Base-by-base conservation (phyloP, 2,888 invertebrate species). In the Deroplatys truncata region DNA sequence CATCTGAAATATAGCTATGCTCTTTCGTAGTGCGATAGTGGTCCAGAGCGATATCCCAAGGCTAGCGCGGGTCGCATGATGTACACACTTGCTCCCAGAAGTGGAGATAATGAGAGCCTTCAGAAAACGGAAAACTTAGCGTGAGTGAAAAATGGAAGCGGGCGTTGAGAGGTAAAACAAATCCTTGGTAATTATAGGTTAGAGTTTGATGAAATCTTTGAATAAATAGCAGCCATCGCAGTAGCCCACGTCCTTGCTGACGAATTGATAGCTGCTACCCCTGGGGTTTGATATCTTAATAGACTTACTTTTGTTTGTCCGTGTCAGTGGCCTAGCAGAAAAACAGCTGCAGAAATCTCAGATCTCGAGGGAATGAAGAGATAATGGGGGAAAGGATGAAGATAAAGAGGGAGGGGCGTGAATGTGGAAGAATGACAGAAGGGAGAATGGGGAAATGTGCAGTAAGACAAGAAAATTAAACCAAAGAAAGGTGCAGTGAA, bases 251-350 rank as follows among this genome's bases (percentile, higher is more conserved):
- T 72, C 56, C 25, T 7, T 16, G 43, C 16, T 85, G 85, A 85
- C 49, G 85, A 85, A 85, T 85, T 49, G 85, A 25, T 85, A 35
- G 56, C 16, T 85, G 85, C 9, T 49, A 28, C 85, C n/a, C 85
- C 85, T 49, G 49, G 85, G 85, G 56, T 28, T 49, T 85, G 85
- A 85, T 85, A 85, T 85, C 85, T 85, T 85, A 85, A 85, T 85
- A 49, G 49, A 85, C 85, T n/a, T 28, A 49, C 85, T 85, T 85
- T 49, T 49, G 85, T 85, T 85, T 85, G 49, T 35, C 43, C 9
- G 29, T 25, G n/a, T 49, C 85, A 72, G 56, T 72, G 20, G 49
- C 28, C 35, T 49, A 13, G 16, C 43, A 35, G n/a, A n/a, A 85
- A 85, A 28, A 16, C 85, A 43, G 85, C 35, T 85, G 43, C 31